These are phyloP conservation scores for Poeciliopsis occidentalis DNA, from an alignment of 2,113 vertebrate species.

Conservation along the genomic window DNA sequence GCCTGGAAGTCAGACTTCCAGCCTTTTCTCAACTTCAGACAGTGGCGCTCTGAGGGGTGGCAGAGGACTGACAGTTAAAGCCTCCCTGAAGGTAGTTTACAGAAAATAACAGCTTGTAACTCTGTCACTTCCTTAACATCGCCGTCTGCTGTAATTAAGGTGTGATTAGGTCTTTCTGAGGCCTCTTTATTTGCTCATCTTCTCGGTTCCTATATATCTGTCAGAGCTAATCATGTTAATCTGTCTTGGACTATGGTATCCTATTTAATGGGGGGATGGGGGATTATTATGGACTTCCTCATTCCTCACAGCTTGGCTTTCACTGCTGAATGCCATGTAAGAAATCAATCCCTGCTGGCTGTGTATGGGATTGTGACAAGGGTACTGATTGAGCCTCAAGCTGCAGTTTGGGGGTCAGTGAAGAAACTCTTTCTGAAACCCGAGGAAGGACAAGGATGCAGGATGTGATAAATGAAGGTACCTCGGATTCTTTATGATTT, in stretches of 20 bases:
- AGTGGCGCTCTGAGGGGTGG: too few species aligned
- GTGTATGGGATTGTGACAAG: constrained; percentile 36
- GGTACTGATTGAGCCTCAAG: constrained; percentile 38
- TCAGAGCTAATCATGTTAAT: constrained; percentile 25
- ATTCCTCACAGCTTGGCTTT: constrained; percentile 48
- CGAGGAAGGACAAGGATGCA: constrained; percentile 28
- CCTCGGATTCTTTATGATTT: not conserved
- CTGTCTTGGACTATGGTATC: constrained; percentile 26
- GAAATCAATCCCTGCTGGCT: constrained; percentile 52
- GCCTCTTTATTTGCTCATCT: constrained; percentile 23
- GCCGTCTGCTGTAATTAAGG: constrained; percentile 73
- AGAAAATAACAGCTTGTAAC: constrained; percentile 55
- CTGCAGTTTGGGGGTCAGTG: not conserved
- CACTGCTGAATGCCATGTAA: constrained; percentile 39
- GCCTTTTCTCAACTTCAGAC: constrained; percentile 41
- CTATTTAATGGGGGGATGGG: constrained; percentile 9
- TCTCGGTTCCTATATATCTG: not conserved
- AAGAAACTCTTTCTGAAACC: constrained; percentile 36
- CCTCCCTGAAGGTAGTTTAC: constrained; percentile 45
- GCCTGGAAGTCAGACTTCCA: constrained; percentile 27
- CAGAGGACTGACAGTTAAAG: constrained; percentile 50
- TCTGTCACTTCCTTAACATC: constrained; percentile 67
- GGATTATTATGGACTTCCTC: constrained; percentile 41
- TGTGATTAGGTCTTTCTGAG: constrained; percentile 49
- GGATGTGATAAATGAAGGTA: constrained; percentile 8